phyloP scores from a whole-genome alignment of 2,888 invertebrate species.

The Drosophila gaucha region DNA sequence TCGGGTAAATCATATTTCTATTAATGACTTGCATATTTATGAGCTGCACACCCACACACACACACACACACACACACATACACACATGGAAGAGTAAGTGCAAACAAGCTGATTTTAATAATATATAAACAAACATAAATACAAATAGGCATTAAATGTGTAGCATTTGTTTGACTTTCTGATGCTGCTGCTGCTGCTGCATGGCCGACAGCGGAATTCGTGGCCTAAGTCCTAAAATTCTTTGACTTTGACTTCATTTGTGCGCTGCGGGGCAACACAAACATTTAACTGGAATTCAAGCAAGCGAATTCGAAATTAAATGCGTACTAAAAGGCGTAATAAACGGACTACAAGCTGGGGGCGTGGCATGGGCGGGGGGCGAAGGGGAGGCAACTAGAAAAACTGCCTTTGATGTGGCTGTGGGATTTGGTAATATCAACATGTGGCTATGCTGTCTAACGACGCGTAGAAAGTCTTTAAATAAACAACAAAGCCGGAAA shows the following conservation, averaged over 20 bases:
- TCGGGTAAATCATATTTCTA: conserved; percentile 72
- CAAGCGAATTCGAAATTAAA: conserved; percentile 37
- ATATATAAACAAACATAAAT: conserved; percentile 71
- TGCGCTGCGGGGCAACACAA: conserved; percentile 36
- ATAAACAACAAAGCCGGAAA: conserved; percentile 63
- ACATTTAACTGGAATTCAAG: conserved; percentile 69
- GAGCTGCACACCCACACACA: conserved; percentile 41
- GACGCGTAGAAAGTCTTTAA: conserved; percentile 70
- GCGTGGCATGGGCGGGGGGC: background rate
- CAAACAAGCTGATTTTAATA: conserved; percentile 76
- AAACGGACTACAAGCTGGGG: conserved; percentile 30
- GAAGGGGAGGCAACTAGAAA: conserved; percentile 7
- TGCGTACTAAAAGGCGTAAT: conserved; percentile 66
- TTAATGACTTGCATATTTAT: conserved; percentile 80
- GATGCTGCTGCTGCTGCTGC: conserved; percentile 29
- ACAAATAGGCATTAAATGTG: conserved; percentile 71
- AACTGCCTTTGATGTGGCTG: conserved; percentile 64
- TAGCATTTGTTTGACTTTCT: conserved; percentile 55
- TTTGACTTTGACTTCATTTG: conserved; percentile 39
- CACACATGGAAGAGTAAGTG: conserved; percentile 42
- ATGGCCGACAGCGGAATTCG: conserved; percentile 38
- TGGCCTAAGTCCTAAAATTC: conserved; percentile 26
- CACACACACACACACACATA: conserved; percentile 1
- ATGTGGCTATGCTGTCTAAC: conserved; percentile 68
- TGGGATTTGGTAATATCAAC: conserved; percentile 72